phyloP scores from a whole-genome alignment of 1,140 invertebrate species.

The Euura lappo region DNA sequence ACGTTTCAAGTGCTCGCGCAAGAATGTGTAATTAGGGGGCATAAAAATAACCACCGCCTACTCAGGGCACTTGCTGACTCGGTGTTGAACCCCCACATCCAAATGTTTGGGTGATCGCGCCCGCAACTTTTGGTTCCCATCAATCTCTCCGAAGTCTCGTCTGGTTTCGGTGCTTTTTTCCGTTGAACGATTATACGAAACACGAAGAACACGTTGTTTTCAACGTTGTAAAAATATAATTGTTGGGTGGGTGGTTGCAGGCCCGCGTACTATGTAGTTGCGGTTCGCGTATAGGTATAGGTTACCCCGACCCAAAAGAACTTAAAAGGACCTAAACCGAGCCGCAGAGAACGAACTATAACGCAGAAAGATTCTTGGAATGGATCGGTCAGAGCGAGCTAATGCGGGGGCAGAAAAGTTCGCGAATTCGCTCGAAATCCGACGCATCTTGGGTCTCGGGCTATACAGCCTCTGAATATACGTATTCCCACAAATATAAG shows the following conservation, averaged over 20 bases:
- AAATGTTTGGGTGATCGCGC: constrained; percentile 35
- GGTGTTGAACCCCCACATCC: background rate
- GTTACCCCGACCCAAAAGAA: background rate
- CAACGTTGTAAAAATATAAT: constrained; percentile 7
- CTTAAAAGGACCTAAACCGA: background rate
- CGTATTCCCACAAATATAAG: background rate
- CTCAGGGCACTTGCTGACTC: background rate
- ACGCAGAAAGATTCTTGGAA: background rate
- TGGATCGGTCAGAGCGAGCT: background rate
- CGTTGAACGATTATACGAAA: constrained; percentile 3
- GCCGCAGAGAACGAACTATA: background rate
- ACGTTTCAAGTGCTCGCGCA: constrained; percentile 4
- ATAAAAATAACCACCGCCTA: constrained; percentile 7
- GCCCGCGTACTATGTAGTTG: background rate
- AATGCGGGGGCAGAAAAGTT: background rate
- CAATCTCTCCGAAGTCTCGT: constrained; percentile 33
- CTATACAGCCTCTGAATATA: background rate
- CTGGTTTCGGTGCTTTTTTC: background rate
- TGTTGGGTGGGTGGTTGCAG: background rate
- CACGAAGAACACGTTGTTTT: constrained; percentile 5
- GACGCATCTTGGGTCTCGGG: background rate
- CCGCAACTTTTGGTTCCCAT: constrained; percentile 44
- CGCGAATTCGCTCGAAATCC: background rate
- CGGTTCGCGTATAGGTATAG: background rate
- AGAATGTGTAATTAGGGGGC: constrained; percentile 6